phyloP scores from a whole-genome alignment of 2,113 vertebrate genomes.

The Ctenodactylus gundi region DNA sequence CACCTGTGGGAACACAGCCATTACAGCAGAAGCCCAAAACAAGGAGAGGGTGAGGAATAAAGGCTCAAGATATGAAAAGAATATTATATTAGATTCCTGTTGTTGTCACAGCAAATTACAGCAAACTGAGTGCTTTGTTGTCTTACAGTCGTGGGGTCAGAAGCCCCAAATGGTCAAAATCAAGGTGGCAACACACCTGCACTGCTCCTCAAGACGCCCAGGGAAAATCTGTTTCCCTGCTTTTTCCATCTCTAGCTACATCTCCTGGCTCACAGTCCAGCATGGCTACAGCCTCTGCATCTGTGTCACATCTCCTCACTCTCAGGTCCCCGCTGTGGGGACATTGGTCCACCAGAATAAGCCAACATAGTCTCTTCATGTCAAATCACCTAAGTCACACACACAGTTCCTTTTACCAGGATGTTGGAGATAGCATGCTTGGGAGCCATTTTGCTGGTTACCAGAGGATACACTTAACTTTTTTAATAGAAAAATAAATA shows the following conservation, averaged over 20 bases:
- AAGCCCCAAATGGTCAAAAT: not conserved
- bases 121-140: not conserved
- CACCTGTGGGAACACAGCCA: not conserved
- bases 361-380: not conserved
- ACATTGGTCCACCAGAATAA: not conserved
- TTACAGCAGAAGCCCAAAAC: not conserved
- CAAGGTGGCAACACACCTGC: not conserved
- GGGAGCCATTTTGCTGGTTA: not conserved
- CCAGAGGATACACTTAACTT: not conserved
- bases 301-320: not conserved
- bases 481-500: slow-evolving; percentile 14
- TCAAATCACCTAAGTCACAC: not conserved
- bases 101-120: not conserved
- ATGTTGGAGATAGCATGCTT: not conserved
- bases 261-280: not conserved
- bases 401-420: not conserved
- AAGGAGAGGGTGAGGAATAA: not conserved
- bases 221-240: not conserved
- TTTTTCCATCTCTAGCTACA: not conserved
- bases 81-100: not conserved
- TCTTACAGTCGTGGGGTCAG: not conserved
- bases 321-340: not conserved
- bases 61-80: not conserved
- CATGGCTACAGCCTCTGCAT: not conserved
- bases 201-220: not conserved